Percentiles rank a stretch among this genome's conserved stretches.
phyloP scores from a whole-genome alignment of 2,888 invertebrate genomes.

The Pediacus dermestoides region DNA sequence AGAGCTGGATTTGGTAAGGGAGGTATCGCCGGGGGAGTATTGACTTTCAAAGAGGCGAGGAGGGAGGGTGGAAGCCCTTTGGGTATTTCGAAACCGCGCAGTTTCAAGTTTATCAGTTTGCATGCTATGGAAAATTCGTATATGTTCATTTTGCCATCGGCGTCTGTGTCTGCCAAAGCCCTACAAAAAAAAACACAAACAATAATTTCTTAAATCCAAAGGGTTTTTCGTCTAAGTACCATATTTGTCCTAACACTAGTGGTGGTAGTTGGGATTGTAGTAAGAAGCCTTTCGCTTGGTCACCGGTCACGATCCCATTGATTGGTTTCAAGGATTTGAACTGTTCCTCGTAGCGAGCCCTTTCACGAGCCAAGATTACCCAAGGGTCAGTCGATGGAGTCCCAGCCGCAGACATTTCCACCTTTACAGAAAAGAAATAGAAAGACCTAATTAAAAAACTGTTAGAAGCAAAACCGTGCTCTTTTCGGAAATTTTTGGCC shows the following conservation, averaged over 20 bases:
- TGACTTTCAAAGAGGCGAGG: slow-evolving; percentile 62
- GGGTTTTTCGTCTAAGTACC: slow-evolving; percentile 57
- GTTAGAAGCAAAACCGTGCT: too few relatives aligned
- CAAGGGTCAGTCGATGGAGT: slow-evolving; percentile 69
- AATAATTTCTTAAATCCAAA: slow-evolving; percentile 5
- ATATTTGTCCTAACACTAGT: slow-evolving; percentile 87
- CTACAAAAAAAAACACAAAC: slow-evolving; percentile 45
- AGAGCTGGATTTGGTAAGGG: slow-evolving; percentile 40
- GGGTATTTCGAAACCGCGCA: slow-evolving; percentile 89
- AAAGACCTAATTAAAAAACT: too few relatives aligned
- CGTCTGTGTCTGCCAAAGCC: slow-evolving; percentile 90
- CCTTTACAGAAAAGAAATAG: slow-evolving; percentile 16
- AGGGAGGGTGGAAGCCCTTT: slow-evolving; percentile 76
- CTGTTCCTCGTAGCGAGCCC: slow-evolving; percentile 85
- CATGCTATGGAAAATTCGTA: slow-evolving; percentile 98
- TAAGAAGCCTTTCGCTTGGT: slow-evolving; percentile 90
- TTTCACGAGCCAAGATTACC: slow-evolving; percentile 83
- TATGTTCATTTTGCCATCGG: slow-evolving; percentile 94
- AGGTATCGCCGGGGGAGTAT: slow-evolving; percentile 44
- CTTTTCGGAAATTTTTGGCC: too few relatives aligned
- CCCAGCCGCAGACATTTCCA: slow-evolving; percentile 46
- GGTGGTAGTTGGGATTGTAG: slow-evolving; percentile 88
- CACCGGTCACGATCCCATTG: slow-evolving; percentile 85
- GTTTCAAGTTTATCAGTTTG: slow-evolving; percentile 87
- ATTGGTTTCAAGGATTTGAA: slow-evolving; percentile 83